Percentiles rank a stretch among this genome's conserved stretches.
These are phyloP conservation scores for Cremastinae sp. DNA, from an alignment of 2,888 invertebrate genomes.

Conservation along the genomic window DNA sequence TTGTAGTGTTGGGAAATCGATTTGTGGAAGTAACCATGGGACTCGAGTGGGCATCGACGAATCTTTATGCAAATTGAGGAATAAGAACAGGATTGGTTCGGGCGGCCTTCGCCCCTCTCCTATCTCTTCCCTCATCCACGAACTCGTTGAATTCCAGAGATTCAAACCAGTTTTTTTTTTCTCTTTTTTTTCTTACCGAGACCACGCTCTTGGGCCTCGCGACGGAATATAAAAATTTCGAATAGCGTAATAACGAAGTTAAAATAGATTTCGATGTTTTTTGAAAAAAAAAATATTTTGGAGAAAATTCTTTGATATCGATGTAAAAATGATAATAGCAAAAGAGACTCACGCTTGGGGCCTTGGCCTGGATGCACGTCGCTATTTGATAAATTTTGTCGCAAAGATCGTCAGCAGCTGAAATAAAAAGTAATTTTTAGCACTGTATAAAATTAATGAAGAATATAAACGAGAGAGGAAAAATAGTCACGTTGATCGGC, in stretches of 20 bases:
- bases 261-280: too few species aligned
- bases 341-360: slow-evolving; percentile 71
- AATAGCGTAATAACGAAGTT: slow-evolving; percentile 1
- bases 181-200: slow-evolving; percentile 13
- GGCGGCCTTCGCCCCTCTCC: background rate
- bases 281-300: too few species aligned
- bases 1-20: background rate
- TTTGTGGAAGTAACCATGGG: background rate
- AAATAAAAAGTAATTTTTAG: slow-evolving; percentile 24
- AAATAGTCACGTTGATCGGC: slow-evolving; percentile 63
- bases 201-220: background rate
- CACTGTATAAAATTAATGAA: background rate
- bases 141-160: slow-evolving; percentile 47
- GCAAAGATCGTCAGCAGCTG: slow-evolving; percentile 71
- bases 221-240: slow-evolving; percentile 11
- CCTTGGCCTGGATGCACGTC: slow-evolving; percentile 67
- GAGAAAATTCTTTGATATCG: too few species aligned
- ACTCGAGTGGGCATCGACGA: background rate
- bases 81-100: slow-evolving; percentile 20
- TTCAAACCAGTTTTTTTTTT: slow-evolving; percentile 50
- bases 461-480: background rate
- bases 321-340: background rate
- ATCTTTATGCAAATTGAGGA: slow-evolving; percentile 7
- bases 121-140: background rate
- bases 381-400: slow-evolving; percentile 72